Percentiles rank a stretch among this genome's conserved stretches.
These are phyloP conservation scores for Phorcus lineatus DNA, from an alignment of 2,888 invertebrate species.

Conservation along the genomic window DNA sequence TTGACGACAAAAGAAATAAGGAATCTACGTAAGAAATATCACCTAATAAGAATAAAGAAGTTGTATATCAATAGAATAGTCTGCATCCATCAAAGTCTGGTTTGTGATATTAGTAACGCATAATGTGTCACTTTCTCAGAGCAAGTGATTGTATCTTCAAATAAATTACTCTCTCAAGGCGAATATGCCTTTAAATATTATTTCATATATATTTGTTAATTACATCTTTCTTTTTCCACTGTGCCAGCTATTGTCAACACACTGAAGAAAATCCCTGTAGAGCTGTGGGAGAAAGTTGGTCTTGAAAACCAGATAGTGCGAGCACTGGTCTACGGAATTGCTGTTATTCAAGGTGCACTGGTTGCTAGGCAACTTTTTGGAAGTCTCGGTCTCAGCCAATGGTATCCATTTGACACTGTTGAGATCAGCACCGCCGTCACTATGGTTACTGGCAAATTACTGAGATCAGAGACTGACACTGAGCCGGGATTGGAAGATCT, in stretches of 20 bases:
- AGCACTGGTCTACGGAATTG: constrained; percentile 61
- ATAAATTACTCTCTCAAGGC: too few species aligned
- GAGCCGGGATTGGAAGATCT: constrained; percentile 54
- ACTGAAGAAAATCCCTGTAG: constrained; percentile 57
- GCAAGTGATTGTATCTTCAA: too few species aligned
- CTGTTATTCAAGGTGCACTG: constrained; percentile 67
- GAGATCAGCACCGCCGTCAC: constrained; percentile 57
- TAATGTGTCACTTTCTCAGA: too few species aligned
- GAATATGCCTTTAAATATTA: too few species aligned
- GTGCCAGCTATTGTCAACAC: constrained; percentile 65
- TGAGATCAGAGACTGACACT: constrained; percentile 42
- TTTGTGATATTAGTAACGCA: too few species aligned
- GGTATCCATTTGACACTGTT: constrained; percentile 63
- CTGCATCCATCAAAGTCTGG: too few species aligned
- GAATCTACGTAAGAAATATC: too few species aligned
- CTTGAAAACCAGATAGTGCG: constrained; percentile 50
- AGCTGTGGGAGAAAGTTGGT: constrained; percentile 52
- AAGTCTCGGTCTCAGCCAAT: constrained; percentile 67
- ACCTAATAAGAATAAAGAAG: too few species aligned
- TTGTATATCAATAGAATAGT: too few species aligned
- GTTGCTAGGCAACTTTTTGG: constrained; percentile 70
- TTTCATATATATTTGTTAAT: too few species aligned
- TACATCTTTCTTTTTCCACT: background rate
- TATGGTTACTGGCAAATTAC: constrained; percentile 42
- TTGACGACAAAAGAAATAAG: too few species aligned